phyloP scores from a whole-genome alignment of 2,113 vertebrate genomes.

The Tachycineta bicolor region DNA sequence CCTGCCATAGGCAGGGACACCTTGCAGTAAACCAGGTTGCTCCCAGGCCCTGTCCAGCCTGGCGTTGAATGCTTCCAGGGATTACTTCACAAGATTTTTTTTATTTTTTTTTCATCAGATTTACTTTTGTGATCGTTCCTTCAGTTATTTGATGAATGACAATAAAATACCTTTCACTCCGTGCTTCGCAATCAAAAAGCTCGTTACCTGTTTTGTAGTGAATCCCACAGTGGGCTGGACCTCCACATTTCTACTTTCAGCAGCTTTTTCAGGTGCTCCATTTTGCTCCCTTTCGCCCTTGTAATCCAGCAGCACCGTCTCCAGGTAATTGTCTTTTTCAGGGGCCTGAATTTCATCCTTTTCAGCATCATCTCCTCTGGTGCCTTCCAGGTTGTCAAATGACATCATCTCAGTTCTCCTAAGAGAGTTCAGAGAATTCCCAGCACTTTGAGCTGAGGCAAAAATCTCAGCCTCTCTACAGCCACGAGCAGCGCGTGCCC shows the following conservation, averaged over 20 bases:
- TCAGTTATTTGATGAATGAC: not conserved
- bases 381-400: not conserved
- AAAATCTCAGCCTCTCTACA: not conserved
- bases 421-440: not conserved
- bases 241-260: not conserved
- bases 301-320: not conserved
- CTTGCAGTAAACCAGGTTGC: not conserved
- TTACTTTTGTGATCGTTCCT: not conserved
- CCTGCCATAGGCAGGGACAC: not conserved
- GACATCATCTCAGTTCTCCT: not conserved
- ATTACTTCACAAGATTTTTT: not conserved
- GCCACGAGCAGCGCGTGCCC: rapidly evolving
- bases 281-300: not conserved
- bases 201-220: not conserved
- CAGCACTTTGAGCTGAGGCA: not conserved
- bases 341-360: rapidly evolving
- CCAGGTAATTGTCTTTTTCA: not conserved
- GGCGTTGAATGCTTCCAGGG: not conserved
- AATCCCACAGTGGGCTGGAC: not conserved
- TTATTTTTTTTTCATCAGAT: not conserved
- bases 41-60: not conserved
- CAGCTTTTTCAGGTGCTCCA: not conserved
- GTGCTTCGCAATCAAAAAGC: not conserved
- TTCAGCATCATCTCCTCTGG: not conserved
- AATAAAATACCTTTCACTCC: not conserved